Base-by-base conservation (phyloP, 2,888 invertebrate species). In the Pterostichus niger region DNA sequence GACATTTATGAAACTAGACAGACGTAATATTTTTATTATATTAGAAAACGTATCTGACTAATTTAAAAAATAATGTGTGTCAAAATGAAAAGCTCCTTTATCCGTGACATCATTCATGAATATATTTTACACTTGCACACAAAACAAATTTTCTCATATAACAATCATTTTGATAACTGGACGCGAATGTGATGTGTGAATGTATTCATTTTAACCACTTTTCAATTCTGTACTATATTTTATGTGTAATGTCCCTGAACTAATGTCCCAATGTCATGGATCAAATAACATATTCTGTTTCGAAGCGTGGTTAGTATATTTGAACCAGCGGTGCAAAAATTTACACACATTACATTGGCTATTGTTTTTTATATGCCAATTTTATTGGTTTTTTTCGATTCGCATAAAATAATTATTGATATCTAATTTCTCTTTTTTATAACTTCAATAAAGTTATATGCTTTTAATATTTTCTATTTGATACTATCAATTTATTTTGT, bases 201-300 rank as follows among this genome's bases (percentile, higher is more conserved):
- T 64, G 64, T 68, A 40, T 68, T 40, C 64, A 68, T 68, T 68
- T 68, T 49, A 73, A 73, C 73, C 46, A 73, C 73, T 73, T 73
- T 73, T 49, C 49, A 73, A 68, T 68, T 68, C 73, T 73, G 73
- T 73, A 73, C 82, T 82, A 82, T 82, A 82, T 82, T 82, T 82
- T 82, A 82, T 82, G 82, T 82, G 82, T 82, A 82, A 82, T 82
- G 82, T 82, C 73, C 82, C 64, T 73, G 82, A 68, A 82, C 71
- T 82, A 82, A 82, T 82, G 52, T 56, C 49, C 52, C 73, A 54
- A 46, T 59, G 46, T 81, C 61, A 71, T 68, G 81, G 73, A 81
- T 81, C 73, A 73, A 46, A 46, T 64, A 82, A 59, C 82, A 75
- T 73, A 82, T 82, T 75, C 71, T 49, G 31, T 73, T 73, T 73